Conservation (phyloP, 2,797 vertebrate genomes). For the Centropyge bicolor region DNA sequence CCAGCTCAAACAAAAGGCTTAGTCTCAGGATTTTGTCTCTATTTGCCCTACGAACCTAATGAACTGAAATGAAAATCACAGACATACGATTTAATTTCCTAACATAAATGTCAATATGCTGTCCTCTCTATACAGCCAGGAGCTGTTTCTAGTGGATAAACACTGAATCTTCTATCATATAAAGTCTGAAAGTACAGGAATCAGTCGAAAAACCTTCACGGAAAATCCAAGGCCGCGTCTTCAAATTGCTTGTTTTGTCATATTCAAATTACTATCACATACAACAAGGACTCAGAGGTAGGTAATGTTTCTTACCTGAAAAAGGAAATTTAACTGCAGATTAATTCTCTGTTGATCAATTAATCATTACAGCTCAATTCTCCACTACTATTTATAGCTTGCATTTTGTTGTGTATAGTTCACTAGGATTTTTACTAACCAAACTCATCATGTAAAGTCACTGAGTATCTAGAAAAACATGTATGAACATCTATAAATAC, state of each 20-base stretch:
- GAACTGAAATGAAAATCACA: not conserved
- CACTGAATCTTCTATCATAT: not conserved
- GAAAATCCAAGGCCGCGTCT: not conserved
- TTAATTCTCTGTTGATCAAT: not conserved
- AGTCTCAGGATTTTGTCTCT: not conserved
- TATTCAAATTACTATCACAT: not conserved
- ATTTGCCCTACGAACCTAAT: not conserved
- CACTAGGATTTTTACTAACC: not conserved
- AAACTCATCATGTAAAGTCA: not conserved
- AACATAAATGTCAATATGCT: not conserved
- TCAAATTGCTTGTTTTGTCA: not conserved
- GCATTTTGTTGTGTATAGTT: no score
- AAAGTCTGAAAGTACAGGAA: not conserved
- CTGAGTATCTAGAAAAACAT: not conserved
- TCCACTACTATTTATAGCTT: not conserved
- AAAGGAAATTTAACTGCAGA: not conserved
- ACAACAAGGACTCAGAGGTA: not conserved
- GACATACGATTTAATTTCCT: no score
- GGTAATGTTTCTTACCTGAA: not conserved
- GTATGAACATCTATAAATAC: not conserved
- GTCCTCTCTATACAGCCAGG: not conserved
- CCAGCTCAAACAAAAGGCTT: not conserved
- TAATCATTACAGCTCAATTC: not conserved
- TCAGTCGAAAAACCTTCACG: not conserved
- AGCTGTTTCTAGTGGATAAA: not conserved